Evolutionary conservation across 2,113 vertebrate species (phyloP), one percentile per base, ranked within the genome.

Genomic region (Neolamprologus kungweensis): DNA sequence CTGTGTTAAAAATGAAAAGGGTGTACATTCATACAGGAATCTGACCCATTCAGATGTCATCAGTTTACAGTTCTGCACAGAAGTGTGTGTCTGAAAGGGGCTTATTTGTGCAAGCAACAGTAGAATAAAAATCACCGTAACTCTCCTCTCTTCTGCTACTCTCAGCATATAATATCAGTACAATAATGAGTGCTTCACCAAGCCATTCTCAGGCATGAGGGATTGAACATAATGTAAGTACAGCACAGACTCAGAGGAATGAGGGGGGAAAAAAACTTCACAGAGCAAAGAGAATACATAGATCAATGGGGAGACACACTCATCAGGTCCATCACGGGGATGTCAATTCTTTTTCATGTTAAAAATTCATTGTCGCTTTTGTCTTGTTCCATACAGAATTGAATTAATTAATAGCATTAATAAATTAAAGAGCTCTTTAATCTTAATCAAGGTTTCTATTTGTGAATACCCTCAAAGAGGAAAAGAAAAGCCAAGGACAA

Each of bases 211-310:
- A 81, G 80, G 53, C 86, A 91, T 42, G 28, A 75, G 81, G 88
- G 88, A 95, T 81, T 86, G 40, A 85, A 81, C 35, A 21, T 58
- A 71, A 87, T 79, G 33, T 88, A 87, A 90, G 89, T 9, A 65
- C 55, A 79, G 88, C 51, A 63, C 37, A 5, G 9, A 81, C 50
- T 28, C 17, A 90, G 85, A 85, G 80, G 55, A 17, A 87, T 79
- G 81, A 40, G 19, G 28, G 17, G n/a, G 0, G 0, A 5, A 7
- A 7, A 78, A 50, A 80, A 84, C 81, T 82, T 92, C 87, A 88
- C 53, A 81, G 83, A 92, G 87, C 91, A 95, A 94, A 92, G 90
- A 93, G 91, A 95, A 95, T 93, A 87, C 35, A 85, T 42, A 94
- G 79, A 94, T 95, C 93, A 95, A 90, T 92, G 85, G 84, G 65